Base-by-base conservation (phyloP, 2,797 vertebrate species). In the Enoplosus armatus region DNA sequence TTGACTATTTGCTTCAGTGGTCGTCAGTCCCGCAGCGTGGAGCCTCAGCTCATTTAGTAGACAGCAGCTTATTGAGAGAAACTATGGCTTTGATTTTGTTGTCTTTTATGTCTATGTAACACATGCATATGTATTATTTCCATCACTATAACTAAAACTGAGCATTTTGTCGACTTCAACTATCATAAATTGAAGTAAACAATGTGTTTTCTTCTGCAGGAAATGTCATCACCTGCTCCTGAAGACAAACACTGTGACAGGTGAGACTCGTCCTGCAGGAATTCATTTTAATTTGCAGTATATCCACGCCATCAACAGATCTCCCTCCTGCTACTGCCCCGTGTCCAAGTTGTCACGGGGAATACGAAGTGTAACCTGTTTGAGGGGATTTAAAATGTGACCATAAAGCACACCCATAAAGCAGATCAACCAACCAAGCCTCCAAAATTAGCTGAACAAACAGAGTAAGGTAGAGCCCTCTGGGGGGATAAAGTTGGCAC, bases 1-100 rank as follows among this genome's bases (percentile, higher is more conserved):
- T 94, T 92, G 94, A 91, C 85, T 92, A 87, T 93, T 91, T 95
- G 94, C 94, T 95, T 92, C 93, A 94, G 85, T 94, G 93, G 79
- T 81, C 88, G 84, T 91, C 88, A 76, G 80, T 60, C 77, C 75
- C 31, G 47, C 79, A 74, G 45, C 65, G 77, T 74, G 79, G 83
- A 89, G 71, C 61, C 55, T 71, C 39, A 67, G 43, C 51, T 90
- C 69, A 76, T 85, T 82, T 64, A 50, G 33, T 43, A 56, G 71
- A 84, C 74, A 68, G 69, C 56, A 64, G 47, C 60, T 76, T 70
- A 87, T 54, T 79, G 76, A 77, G 63, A 7, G 22, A 26, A 83
- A 54, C 62, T 61, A 27, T 43, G 29, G 58, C 77, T 86, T 84
- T 75, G 64, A 82, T 80, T 77, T 31, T 69, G 59, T 82, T 72